phyloP scores from a whole-genome alignment of 1,140 invertebrate genomes.

The Pseudomyrmex gracilis region DNA sequence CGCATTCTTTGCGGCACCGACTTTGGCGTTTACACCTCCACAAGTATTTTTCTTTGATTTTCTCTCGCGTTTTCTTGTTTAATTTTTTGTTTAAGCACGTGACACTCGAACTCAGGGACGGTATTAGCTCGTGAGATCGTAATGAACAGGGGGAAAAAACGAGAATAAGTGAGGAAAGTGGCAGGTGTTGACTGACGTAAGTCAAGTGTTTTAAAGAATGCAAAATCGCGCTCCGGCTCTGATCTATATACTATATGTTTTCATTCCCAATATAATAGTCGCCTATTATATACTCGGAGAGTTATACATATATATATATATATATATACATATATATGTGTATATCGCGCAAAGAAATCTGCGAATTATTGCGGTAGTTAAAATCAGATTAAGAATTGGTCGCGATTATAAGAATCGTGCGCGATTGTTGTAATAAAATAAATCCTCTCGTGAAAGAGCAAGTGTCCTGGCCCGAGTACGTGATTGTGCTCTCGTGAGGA shows the following conservation, averaged over 20 bases:
- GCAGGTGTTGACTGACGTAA: no score
- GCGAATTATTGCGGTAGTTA: background rate
- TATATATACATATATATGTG: background rate
- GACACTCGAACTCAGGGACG: no score
- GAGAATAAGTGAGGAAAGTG: background rate
- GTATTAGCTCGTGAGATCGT: no score
- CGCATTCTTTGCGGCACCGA: no score
- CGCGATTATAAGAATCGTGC: background rate
- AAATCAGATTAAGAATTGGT: slow-evolving; percentile 3
- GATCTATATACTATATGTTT: background rate
- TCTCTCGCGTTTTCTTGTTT: no score
- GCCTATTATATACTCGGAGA: background rate
- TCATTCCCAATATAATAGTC: slow-evolving; percentile 17
- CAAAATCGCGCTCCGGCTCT: background rate
- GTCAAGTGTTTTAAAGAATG: background rate
- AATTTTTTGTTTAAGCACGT: no score
- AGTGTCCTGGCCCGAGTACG: background rate
- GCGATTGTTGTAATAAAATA: background rate
- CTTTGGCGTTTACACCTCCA: no score
- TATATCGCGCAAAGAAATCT: background rate
- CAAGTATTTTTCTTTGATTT: no score
- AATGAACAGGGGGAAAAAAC: no score
- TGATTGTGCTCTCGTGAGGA: background rate
- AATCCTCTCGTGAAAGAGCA: slow-evolving; percentile 20
- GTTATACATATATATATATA: no score